Conservation (phyloP, 2,797 vertebrate species). For the Glossophaga mutica region DNA sequence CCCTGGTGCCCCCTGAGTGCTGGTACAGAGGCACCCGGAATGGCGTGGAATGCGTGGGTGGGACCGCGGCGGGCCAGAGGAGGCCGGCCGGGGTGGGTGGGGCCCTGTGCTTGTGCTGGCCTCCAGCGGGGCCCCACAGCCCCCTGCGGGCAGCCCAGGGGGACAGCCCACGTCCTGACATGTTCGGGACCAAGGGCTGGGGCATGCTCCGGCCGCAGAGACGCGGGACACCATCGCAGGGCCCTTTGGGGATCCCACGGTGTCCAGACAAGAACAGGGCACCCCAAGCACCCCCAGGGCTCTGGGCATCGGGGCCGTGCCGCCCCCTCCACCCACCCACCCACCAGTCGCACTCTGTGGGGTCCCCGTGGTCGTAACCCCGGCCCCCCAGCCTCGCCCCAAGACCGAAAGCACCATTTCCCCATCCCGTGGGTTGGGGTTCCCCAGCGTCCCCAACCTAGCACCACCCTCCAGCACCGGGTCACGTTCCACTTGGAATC, state of each 20-base stretch:
- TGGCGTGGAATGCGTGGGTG: accelerated
- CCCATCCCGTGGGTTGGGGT: no score
- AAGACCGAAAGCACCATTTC: neutral
- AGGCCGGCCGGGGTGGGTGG: no score
- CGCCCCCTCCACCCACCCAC: accelerated
- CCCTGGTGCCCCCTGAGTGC: accelerated
- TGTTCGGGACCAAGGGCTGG: neutral
- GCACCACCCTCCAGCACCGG: neutral
- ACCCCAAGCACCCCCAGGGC: accelerated
- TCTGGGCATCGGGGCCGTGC: no score
- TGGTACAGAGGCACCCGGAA: neutral
- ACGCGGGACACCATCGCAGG: neutral
- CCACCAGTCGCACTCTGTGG: no score
- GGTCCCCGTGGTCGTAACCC: no score
- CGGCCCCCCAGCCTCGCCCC: neutral
- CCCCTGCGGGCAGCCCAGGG: accelerated
- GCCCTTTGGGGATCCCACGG: accelerated
- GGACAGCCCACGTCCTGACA: neutral
- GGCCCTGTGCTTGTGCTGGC: neutral
- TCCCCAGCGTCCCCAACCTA: neutral
- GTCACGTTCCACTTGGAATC: neutral
- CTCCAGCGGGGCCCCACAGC: accelerated
- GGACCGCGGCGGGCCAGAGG: no score
- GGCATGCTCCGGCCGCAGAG: neutral
- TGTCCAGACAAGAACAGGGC: neutral